These are phyloP conservation scores for Diorhabda elongata DNA, from an alignment of 1,140 invertebrate genomes.

Conservation along the genomic window DNA sequence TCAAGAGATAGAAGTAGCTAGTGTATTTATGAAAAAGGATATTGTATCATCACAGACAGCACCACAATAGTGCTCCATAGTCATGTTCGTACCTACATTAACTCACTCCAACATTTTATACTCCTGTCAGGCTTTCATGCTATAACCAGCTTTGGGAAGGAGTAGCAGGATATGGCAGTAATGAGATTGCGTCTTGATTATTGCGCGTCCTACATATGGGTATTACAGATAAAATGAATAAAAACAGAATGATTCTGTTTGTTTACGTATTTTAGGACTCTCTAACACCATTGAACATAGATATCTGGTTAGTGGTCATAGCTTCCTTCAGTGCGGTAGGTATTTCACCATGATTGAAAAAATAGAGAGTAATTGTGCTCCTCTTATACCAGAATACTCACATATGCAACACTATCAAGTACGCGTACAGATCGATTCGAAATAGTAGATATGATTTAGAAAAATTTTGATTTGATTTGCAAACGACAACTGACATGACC, in stretches of 20 bases:
- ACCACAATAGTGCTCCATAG: neutral
- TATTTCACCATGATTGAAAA: constrained; percentile 26
- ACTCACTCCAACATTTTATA: constrained; percentile 22
- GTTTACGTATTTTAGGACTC: constrained; percentile 21
- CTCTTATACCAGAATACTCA: constrained; percentile 20
- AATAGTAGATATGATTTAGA: constrained; percentile 18
- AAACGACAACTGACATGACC: constrained; percentile 18
- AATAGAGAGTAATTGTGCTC: neutral
- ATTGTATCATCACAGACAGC: constrained; percentile 6
- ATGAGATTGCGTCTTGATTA: constrained; percentile 21
- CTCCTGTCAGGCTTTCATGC: constrained; percentile 16
- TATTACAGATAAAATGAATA: constrained; percentile 19
- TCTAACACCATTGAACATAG: constrained; percentile 27
- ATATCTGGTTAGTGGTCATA: constrained; percentile 22
- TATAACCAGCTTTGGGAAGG: constrained; percentile 22
- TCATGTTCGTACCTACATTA: constrained; percentile 19
- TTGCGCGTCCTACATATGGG: constrained; percentile 14
- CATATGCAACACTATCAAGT: constrained; percentile 21
- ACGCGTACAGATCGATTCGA: constrained; percentile 24
- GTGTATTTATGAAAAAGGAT: constrained; percentile 8
- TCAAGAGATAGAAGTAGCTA: constrained; percentile 13
- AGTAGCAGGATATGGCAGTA: constrained; percentile 17
- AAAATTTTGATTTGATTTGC: constrained; percentile 24
- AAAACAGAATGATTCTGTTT: constrained; percentile 24
- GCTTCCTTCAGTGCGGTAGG: too few relatives aligned